A percentile compares a stretch with the other conserved stretches of the same genome.
Conservation (phyloP, 2,113 vertebrate species). For the Ellobius talpinus region DNA sequence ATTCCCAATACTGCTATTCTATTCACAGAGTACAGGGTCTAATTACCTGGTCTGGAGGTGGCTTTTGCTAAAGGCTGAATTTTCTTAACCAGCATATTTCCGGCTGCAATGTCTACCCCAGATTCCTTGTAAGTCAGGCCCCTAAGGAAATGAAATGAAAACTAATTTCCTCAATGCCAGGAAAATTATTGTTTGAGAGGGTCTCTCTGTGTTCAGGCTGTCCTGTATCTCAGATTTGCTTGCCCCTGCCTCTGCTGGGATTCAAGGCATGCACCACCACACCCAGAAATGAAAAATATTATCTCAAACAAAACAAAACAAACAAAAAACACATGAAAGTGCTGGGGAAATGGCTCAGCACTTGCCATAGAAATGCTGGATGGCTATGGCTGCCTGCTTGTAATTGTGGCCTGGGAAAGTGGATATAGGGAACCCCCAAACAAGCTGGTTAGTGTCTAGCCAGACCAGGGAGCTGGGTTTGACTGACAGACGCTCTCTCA, state of each 20-base stretch:
- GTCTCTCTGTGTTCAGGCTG: neutral
- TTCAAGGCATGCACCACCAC: neutral
- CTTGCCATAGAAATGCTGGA: no score
- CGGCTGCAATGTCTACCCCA: conserved; percentile 96
- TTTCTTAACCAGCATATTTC: conserved; percentile 93
- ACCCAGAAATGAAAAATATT: neutral
- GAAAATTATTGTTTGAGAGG: neutral
- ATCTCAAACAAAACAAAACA: neutral
- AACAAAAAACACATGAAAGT: neutral
- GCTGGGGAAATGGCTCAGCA: neutral
- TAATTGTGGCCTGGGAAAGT: neutral
- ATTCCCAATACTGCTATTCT: neutral
- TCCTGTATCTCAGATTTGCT: neutral
- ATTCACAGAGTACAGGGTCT: neutral
- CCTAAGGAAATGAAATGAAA: conserved; percentile 84
- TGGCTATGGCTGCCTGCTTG: neutral
- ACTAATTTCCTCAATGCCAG: neutral
- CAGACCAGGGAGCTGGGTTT: neutral
- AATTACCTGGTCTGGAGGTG: conserved; percentile 94
- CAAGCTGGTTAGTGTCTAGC: neutral
- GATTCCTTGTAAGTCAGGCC: conserved; percentile 96
- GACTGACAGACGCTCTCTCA: neutral
- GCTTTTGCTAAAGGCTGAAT: conserved; percentile 97
- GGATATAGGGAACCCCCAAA: no score
- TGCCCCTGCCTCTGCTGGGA: neutral